Conservation (phyloP, 2,113 vertebrate species). For the Tragelaphus scriptus region DNA sequence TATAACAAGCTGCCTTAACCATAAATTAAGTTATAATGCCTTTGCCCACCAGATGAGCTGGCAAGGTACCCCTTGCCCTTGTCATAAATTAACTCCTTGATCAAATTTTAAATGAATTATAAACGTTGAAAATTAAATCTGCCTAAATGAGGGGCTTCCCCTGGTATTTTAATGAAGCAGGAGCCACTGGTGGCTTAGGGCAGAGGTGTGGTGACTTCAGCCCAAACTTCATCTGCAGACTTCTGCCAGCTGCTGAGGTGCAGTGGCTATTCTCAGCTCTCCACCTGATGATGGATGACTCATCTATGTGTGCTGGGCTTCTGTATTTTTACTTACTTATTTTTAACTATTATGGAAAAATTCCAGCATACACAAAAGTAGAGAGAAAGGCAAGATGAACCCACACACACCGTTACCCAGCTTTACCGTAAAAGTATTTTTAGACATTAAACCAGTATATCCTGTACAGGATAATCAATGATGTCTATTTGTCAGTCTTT, state of each 20-base stretch:
- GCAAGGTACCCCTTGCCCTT: constrained; percentile 51
- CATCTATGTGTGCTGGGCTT: accelerated
- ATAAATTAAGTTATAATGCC: constrained; percentile 57
- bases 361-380: neutral
- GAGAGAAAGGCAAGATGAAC: neutral
- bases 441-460: neutral
- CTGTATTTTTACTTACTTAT: neutral
- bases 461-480: neutral
- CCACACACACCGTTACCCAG: accelerated
- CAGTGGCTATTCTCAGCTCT: accelerated
- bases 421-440: neutral
- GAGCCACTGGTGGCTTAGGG: neutral
- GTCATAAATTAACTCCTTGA: constrained; percentile 69
- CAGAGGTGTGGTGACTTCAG: neutral
- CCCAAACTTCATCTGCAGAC: neutral
- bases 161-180: constrained; percentile 27
- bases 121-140: constrained; percentile 72
- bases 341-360: neutral
- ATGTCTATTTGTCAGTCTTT: too few relatives aligned
- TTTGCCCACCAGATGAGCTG: constrained; percentile 51
- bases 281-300: accelerated
- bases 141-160: constrained; percentile 35
- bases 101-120: constrained; percentile 69
- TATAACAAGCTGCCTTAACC: constrained; percentile 49
- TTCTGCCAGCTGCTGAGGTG: accelerated